Base-by-base conservation (phyloP, 2,888 invertebrate species). In the Drosophila buzzatii region DNA sequence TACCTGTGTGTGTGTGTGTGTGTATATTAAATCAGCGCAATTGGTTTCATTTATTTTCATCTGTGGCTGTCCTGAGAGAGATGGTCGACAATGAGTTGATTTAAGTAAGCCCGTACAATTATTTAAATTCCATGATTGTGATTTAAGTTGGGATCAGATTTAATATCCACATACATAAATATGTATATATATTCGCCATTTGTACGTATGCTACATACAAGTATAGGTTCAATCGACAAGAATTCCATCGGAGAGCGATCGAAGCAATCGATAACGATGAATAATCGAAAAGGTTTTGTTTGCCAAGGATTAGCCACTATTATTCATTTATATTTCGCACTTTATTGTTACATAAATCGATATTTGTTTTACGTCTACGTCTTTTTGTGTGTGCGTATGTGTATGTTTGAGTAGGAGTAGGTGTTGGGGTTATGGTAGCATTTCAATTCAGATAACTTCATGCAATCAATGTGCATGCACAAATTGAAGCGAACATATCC, bases 1-100 rank as follows among this genome's bases (percentile, higher is more conserved):
- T 64, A 63, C 68, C 57, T 73, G 55, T 20, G 35, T 23, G 2
- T 23, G 23, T 52, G 60, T 56, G 60, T 74, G 76, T 87, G 81
- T 85, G 87, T 79, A 87, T 87, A 70, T 73, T 74, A 90, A 90
- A 86, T 86, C 82, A 79, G 75, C 64, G 65, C 88, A 86, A 86
- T 86, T 86, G 86, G 75, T 76, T 81, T 86, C 84, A 89, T 90
- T 90, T 87, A 85, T 70, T 75, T 89, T 81, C 44, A 76, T 65
- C 53, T 55, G 47, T 63, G 52, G 42, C 44, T 20, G 18, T 56
- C 56, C 56, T 37, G 60, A 71, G 49, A 67, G 81, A 76, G 51
- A 76, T 68, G 49, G 45, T 70, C 58, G 45, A 64, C 61, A 68
- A 63, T 74, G 58, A 55, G 33, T 68, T 74, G 59, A 85, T 74